A percentile compares a stretch with the other conserved stretches of the same genome.
phyloP scores from a whole-genome alignment of 1,140 invertebrate species.

The Drosophila sulfurigaster region DNA sequence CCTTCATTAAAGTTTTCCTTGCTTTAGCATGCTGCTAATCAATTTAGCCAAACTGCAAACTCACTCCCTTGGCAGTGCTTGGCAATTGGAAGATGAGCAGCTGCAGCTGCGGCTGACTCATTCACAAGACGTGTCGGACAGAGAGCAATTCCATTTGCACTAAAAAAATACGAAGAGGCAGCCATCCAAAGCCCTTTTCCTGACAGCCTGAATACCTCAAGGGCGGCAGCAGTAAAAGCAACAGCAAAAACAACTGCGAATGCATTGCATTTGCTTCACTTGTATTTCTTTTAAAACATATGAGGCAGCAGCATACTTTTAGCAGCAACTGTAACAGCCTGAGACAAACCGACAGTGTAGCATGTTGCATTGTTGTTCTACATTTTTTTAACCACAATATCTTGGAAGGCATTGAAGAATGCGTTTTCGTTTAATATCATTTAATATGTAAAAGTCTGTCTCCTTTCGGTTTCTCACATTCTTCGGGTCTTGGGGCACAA shows the following conservation, averaged over 20 bases:
- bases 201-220: conserved; percentile 38
- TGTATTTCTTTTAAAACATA: conserved; percentile 50
- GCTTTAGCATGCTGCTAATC: not conserved
- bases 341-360: not conserved
- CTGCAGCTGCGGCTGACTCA: conserved; percentile 3
- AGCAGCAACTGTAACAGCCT: conserved; percentile 13
- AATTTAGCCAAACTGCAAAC: not conserved
- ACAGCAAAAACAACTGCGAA: conserved; percentile 11
- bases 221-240: conserved; percentile 29
- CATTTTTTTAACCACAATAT: conserved; percentile 5
- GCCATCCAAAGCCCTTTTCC: not conserved
- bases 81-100: not conserved
- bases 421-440: not conserved
- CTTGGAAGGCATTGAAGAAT: conserved; percentile 2
- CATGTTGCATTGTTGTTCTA: conserved; percentile 17
- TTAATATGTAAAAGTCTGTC: not conserved
- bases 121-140: conserved; percentile 20
- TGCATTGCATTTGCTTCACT: conserved; percentile 48
- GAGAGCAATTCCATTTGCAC: conserved; percentile 68
- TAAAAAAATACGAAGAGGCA: conserved; percentile 13
- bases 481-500: not conserved
- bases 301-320: not conserved
- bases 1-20: not conserved
- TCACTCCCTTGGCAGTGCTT: not conserved
- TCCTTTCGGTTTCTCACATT: not conserved